Conservation (phyloP, 2,113 vertebrate genomes). For the Chascanopsetta lugubris region DNA sequence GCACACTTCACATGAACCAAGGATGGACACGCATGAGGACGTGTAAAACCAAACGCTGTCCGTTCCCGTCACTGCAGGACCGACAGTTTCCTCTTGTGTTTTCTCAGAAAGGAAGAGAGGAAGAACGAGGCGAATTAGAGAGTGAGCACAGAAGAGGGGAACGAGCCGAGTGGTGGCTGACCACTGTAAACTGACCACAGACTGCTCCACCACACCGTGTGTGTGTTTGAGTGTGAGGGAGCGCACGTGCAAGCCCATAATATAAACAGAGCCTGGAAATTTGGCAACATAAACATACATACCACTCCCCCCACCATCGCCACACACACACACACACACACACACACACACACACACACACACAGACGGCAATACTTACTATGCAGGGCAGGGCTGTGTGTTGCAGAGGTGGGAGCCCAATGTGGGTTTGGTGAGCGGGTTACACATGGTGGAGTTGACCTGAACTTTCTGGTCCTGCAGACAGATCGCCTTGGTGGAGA, state of each 20-base stretch:
- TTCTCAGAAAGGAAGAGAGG: slow-evolving; percentile 31
- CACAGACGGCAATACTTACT: slow-evolving; percentile 82
- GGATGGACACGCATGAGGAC: no score
- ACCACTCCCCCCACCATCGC: not conserved
- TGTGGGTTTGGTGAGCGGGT: slow-evolving; percentile 80
- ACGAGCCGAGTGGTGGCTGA: slow-evolving; percentile 50
- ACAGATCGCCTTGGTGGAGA: slow-evolving; percentile 90
- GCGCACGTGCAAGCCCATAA: slow-evolving; percentile 33
- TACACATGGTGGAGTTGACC: slow-evolving; percentile 91
- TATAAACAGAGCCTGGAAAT: slow-evolving; percentile 19
- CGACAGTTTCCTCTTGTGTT: slow-evolving; percentile 1
- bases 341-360: slow-evolving; percentile 1
- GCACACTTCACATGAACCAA: no score
- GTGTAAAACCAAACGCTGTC: no score
- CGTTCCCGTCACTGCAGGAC: no score
- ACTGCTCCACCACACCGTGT: slow-evolving; percentile 32
- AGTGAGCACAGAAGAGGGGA: slow-evolving; percentile 22
- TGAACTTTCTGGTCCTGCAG: slow-evolving; percentile 87
- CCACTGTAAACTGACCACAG: slow-evolving; percentile 65
- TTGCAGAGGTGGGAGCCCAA: slow-evolving; percentile 90
- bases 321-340: not conserved
- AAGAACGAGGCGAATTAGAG: slow-evolving; percentile 23
- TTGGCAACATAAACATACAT: not conserved
- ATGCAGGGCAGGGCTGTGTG: slow-evolving; percentile 90
- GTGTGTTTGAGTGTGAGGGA: not conserved